These are phyloP conservation scores for Acholoe squamosa DNA, from an alignment of 2,888 invertebrate genomes.

Conservation along the genomic window DNA sequence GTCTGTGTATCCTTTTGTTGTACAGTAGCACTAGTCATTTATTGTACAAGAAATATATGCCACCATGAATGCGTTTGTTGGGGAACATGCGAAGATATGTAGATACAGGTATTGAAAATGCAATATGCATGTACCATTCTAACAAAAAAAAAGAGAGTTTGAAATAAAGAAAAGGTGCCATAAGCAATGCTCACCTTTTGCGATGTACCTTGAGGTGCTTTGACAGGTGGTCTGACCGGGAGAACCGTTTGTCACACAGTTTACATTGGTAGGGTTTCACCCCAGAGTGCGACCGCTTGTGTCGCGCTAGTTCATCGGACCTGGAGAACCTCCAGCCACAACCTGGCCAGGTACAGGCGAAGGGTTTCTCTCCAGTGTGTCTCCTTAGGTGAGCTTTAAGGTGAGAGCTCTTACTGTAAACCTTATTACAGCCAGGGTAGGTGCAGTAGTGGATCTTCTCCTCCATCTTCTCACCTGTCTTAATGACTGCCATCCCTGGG, in stretches of 20 bases:
- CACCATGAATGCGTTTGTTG: no score
- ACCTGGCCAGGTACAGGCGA: slow-evolving; percentile 86
- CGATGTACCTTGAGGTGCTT: slow-evolving; percentile 90
- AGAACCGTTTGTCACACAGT: slow-evolving; percentile 94
- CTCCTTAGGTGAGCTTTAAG: slow-evolving; percentile 96
- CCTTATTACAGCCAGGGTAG: slow-evolving; percentile 90
- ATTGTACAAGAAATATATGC: no score
- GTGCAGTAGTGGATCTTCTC: slow-evolving; percentile 87
- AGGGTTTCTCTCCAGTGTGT: slow-evolving; percentile 89
- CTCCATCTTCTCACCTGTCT: slow-evolving; percentile 73
- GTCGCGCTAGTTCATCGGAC: slow-evolving; percentile 96
- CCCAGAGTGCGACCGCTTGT: slow-evolving; percentile 96
- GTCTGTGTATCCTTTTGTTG: no score
- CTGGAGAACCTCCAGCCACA: slow-evolving; percentile 97
- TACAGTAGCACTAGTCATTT: no score
- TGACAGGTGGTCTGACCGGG: slow-evolving; percentile 95
- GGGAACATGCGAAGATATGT: no score
- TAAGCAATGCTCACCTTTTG: slow-evolving; percentile 72
- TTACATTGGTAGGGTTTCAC: slow-evolving; percentile 95
- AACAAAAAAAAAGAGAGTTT: no score
- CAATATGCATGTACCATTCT: no score
- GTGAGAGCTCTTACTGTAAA: slow-evolving; percentile 98
- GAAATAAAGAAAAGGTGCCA: not conserved
- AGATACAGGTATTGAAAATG: no score
- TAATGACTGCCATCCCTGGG: slow-evolving; percentile 48